Percentiles rank a stretch among this genome's conserved stretches.
These are phyloP conservation scores for Rhabditophanes sp. DNA, from an alignment of 2,888 invertebrate species.

Conservation along the genomic window DNA sequence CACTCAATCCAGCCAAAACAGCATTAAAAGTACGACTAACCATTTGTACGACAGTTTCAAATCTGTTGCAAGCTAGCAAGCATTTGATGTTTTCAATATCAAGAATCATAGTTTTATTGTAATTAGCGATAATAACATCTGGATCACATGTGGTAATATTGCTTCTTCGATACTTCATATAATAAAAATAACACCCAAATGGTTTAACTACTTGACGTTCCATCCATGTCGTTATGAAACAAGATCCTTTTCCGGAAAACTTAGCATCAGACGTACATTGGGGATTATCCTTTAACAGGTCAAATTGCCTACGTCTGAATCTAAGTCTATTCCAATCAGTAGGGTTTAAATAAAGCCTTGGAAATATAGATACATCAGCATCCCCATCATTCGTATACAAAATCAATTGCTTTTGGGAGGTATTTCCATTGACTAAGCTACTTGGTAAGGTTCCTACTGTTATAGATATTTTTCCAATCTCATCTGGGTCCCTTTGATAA, in stretches of 20 bases:
- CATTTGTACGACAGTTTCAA: slow-evolving; percentile 4
- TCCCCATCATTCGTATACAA: slow-evolving; percentile 12
- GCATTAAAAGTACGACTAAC: slow-evolving; percentile 2
- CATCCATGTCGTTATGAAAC: slow-evolving; percentile 8
- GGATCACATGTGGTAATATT: slow-evolving; percentile 9
- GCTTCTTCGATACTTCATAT: slow-evolving; percentile 8
- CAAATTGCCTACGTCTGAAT: no score
- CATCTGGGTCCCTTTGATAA: slow-evolving; percentile 15
- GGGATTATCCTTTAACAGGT: no score
- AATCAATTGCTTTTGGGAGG: slow-evolving; percentile 16
- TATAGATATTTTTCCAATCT: slow-evolving; percentile 10
- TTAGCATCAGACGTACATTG: no score
- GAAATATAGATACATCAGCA: slow-evolving; percentile 12
- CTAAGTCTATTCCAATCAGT: no score
- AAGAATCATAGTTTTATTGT: not conserved
- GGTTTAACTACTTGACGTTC: slow-evolving; percentile 7
- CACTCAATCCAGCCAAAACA: slow-evolving; percentile 1
- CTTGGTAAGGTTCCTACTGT: slow-evolving; percentile 12
- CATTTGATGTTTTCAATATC: slow-evolving; percentile 2
- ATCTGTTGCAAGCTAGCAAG: slow-evolving; percentile 4
- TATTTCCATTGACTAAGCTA: slow-evolving; percentile 6
- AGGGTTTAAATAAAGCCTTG: slow-evolving; percentile 14
- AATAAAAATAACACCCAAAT: slow-evolving; percentile 11
- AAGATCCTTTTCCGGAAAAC: slow-evolving; percentile 7
- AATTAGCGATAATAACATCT: slow-evolving; percentile 6